phyloP scores from a whole-genome alignment of 2,113 vertebrate genomes.

The Polypterus senegalus region DNA sequence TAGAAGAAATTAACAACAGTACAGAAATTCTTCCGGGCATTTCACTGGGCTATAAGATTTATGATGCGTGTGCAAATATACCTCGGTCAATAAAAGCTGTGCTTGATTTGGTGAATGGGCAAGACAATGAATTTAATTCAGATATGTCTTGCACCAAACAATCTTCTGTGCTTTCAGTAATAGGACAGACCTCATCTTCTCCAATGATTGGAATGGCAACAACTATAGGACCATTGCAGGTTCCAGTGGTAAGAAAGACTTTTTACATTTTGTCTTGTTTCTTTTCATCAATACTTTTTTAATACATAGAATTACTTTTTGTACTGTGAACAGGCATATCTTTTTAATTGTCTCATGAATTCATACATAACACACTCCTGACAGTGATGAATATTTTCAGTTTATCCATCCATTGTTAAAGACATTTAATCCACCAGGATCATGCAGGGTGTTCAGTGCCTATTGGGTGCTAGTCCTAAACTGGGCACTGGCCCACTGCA shows the following conservation, averaged over 20 bases:
- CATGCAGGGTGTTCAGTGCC: too few species aligned
- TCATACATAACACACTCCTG: too few species aligned
- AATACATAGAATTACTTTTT: too few species aligned
- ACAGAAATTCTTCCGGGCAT: constrained; percentile 41
- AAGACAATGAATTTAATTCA: constrained; percentile 16
- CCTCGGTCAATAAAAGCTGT: constrained; percentile 30
- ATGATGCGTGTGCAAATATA: constrained; percentile 42
- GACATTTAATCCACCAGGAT: too few species aligned
- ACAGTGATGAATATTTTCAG: too few species aligned
- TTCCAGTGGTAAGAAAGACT: constrained; percentile 40
- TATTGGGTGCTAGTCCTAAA: too few species aligned
- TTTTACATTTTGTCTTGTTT: too few species aligned
- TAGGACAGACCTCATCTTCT: constrained; percentile 44
- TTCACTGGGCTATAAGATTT: constrained; percentile 44
- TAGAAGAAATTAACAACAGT: constrained; percentile 52
- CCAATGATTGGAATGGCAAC: constrained; percentile 39
- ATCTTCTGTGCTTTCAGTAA: constrained; percentile 41
- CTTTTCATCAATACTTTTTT: too few species aligned
- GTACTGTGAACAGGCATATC: too few species aligned
- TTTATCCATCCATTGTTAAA: too few species aligned
- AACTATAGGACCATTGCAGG: constrained; percentile 38
- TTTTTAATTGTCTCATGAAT: too few species aligned
- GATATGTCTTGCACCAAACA: constrained; percentile 27
- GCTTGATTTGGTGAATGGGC: constrained; percentile 37
- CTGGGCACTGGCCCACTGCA: too few species aligned